A percentile compares a stretch with the other conserved stretches of the same genome.
Conservation (phyloP, 2,888 invertebrate species). For the Mimas tiliae region DNA sequence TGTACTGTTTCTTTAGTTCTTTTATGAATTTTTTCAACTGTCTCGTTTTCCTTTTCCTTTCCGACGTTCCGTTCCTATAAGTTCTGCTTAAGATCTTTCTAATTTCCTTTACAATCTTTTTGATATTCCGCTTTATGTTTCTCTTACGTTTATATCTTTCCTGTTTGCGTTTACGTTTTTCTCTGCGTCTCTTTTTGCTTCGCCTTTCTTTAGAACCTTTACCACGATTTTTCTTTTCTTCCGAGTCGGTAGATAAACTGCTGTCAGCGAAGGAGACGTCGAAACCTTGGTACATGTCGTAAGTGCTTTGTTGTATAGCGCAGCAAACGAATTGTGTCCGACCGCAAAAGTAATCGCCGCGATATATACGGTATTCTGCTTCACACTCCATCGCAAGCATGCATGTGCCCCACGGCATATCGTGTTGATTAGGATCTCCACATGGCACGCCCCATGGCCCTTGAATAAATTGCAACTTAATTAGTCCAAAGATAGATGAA, state of each 20-base stretch:
- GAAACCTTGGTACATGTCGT: slow-evolving; percentile 71
- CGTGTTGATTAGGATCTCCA: slow-evolving; percentile 74
- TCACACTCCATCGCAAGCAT: slow-evolving; percentile 68
- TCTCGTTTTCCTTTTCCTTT: slow-evolving; percentile 63
- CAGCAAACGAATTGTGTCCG: slow-evolving; percentile 69
- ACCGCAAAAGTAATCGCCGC: slow-evolving; percentile 72
- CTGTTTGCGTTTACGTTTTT: slow-evolving; percentile 44
- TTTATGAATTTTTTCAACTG: slow-evolving; percentile 67
- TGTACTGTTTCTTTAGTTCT: slow-evolving; percentile 63
- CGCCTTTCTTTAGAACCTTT: slow-evolving; percentile 45
- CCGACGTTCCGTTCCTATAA: slow-evolving; percentile 60
- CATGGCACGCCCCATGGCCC: slow-evolving; percentile 77
- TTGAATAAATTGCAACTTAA: slow-evolving; percentile 35
- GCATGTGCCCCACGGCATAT: slow-evolving; percentile 74
- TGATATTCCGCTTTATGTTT: slow-evolving; percentile 61
- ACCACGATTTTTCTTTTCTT: slow-evolving; percentile 48
- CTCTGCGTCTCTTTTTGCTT: slow-evolving; percentile 35
- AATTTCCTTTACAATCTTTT: slow-evolving; percentile 61
- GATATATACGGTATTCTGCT: slow-evolving; percentile 66
- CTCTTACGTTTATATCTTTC: slow-evolving; percentile 56
- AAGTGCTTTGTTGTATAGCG: slow-evolving; percentile 58
- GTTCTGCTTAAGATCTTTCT: slow-evolving; percentile 57
- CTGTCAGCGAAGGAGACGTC: slow-evolving; percentile 67
- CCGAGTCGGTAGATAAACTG: slow-evolving; percentile 57
- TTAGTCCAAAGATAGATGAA: not conserved